phyloP scores from a whole-genome alignment of 2,888 invertebrate genomes.

The Boloria euphrosyne region DNA sequence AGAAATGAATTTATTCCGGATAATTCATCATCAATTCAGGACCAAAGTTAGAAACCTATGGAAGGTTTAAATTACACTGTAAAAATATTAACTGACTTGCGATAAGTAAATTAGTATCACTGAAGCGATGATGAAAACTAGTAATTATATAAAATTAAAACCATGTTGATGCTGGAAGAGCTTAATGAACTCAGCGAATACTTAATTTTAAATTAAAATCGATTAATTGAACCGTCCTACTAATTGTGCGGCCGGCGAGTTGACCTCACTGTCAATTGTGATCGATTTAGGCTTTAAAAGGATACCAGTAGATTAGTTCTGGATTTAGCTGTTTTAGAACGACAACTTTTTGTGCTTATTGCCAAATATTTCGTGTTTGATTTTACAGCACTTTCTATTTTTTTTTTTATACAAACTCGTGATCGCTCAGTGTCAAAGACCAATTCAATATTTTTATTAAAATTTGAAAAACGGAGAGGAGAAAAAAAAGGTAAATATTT shows the following conservation, averaged over 20 bases:
- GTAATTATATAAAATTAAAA: conserved; percentile 2
- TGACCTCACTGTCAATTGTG: conserved; percentile 34
- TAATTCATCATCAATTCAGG: too few relatives aligned
- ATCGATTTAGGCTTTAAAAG: conserved; percentile 30
- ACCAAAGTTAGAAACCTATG: too few relatives aligned
- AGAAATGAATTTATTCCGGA: too few relatives aligned
- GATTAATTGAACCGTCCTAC: conserved; percentile 34
- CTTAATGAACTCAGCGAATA: conserved; percentile 40
- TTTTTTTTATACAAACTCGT: too few relatives aligned
- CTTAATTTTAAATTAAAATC: conserved; percentile 39
- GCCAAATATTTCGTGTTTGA: not conserved
- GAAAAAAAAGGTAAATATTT: too few relatives aligned
- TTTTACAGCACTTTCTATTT: too few relatives aligned
- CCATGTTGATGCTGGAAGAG: conserved; percentile 22
- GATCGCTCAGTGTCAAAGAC: too few relatives aligned
- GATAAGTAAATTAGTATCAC: too few relatives aligned
- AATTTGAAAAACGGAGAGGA: too few relatives aligned
- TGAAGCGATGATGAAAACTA: not conserved
- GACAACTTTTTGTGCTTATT: not conserved
- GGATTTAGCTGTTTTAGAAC: not conserved
- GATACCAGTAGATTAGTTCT: conserved; percentile 10
- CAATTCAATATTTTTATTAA: too few relatives aligned
- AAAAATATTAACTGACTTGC: too few relatives aligned
- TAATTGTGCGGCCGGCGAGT: conserved; percentile 31
- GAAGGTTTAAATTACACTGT: too few relatives aligned